A percentile compares a stretch with the other conserved stretches of the same genome.
phyloP scores from a whole-genome alignment of 1,140 invertebrate species.

The Neodiprion fabricii region DNA sequence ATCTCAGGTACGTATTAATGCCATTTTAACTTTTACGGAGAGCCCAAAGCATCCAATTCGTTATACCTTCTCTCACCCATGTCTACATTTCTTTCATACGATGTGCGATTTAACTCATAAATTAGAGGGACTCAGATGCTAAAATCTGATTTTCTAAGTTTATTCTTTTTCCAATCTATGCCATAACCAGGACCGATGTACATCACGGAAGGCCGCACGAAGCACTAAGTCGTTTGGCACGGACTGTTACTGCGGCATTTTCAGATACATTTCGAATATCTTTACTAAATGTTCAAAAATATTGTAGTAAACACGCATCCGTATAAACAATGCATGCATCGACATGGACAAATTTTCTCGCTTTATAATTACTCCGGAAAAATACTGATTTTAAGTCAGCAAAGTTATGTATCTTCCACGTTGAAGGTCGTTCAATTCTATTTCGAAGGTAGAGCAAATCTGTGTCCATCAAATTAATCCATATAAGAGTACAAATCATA shows the following conservation, averaged over 20 bases:
- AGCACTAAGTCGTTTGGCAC: not conserved
- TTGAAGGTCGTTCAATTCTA: not conserved
- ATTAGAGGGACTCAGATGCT: not conserved
- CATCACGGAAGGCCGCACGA: not conserved
- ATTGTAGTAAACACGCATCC: not conserved
- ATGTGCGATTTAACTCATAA: too few relatives aligned
- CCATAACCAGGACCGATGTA: not conserved
- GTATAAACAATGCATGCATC: not conserved
- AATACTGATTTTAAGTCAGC: not conserved
- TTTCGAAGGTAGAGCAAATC: not conserved
- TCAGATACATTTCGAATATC: not conserved
- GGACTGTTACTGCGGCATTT: not conserved
- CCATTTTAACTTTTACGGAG: not conserved
- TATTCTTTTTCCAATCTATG: not conserved
- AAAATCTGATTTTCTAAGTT: not conserved
- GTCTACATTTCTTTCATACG: too few relatives aligned
- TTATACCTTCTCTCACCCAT: too few relatives aligned
- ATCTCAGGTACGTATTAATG: conserved; percentile 23
- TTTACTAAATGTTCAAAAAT: not conserved
- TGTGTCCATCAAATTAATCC: not conserved
- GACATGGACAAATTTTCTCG: not conserved
- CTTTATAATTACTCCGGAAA: not conserved
- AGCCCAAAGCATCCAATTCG: too few relatives aligned
- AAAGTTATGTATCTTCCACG: too few relatives aligned
- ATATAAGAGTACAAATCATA: not conserved